phyloP scores from a whole-genome alignment of 2,797 vertebrate species.

The Austrolebias charrua region DNA sequence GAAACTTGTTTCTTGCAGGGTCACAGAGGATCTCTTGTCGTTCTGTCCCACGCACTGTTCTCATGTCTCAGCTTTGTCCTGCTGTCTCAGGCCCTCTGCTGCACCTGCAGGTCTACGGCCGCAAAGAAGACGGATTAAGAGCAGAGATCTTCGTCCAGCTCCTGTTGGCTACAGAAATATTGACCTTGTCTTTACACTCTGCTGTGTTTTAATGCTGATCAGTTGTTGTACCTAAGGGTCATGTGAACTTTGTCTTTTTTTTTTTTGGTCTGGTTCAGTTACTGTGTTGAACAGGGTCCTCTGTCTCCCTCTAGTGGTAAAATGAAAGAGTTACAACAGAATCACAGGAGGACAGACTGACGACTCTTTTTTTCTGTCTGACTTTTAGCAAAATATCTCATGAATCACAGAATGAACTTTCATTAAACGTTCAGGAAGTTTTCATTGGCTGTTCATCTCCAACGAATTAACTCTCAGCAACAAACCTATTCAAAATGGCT shows the following conservation, averaged over 20 bases:
- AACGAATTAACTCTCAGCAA: too few species aligned
- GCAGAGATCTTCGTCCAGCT: not conserved
- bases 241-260: not conserved
- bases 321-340: not conserved
- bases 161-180: constrained; percentile 2
- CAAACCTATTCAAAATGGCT: too few species aligned
- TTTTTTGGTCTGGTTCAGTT: too few species aligned
- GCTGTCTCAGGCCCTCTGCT: constrained; percentile 79
- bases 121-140: constrained; percentile 72
- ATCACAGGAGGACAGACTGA: too few species aligned
- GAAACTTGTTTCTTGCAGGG: constrained; percentile 69
- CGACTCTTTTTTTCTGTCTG: too few species aligned
- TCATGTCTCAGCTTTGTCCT: constrained; percentile 81
- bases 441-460: too few species aligned
- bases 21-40: constrained; percentile 66
- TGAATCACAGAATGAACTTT: too few species aligned
- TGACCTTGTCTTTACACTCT: not conserved
- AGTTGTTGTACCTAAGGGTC: not conserved
- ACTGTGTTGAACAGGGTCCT: too few species aligned
- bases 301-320: constrained; percentile 10
- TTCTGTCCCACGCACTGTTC: constrained; percentile 71
- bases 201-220: not conserved
- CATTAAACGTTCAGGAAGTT: too few species aligned
- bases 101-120: constrained; percentile 52
- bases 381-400: too few species aligned